These are phyloP conservation scores for Crotophaga sulcirostris DNA, from an alignment of 2,113 vertebrate species.

Conservation along the genomic window DNA sequence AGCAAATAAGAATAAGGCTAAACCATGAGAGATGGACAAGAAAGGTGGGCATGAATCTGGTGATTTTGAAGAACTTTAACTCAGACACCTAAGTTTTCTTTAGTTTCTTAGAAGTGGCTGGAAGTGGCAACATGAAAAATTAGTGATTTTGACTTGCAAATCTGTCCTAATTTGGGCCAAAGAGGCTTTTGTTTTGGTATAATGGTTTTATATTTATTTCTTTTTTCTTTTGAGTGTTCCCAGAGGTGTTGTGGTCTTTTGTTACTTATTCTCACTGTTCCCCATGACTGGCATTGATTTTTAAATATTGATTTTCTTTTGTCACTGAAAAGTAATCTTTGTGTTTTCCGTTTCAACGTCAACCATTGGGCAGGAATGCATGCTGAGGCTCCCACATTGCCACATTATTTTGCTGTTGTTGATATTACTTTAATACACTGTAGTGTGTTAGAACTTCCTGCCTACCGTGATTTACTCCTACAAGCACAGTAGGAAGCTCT, in stretches of 20 bases:
- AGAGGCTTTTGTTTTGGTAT: not conserved
- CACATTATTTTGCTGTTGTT: constrained; percentile 51
- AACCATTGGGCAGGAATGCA: constrained; percentile 22
- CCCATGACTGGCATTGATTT: constrained; percentile 37
- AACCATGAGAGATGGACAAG: not conserved
- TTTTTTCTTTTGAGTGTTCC: constrained; percentile 8
- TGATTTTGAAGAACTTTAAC: not conserved
- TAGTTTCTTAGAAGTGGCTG: not conserved
- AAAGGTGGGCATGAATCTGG: not conserved
- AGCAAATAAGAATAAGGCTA: not conserved
- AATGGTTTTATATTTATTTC: not conserved
- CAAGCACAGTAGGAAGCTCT: constrained; percentile 40
- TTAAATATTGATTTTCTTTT: constrained; percentile 51
- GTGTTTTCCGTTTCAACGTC: constrained; percentile 38
- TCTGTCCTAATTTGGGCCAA: not conserved
- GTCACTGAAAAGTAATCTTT: constrained; percentile 41
- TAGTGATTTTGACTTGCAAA: not conserved
- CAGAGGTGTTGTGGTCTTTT: not conserved
- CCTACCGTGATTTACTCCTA: constrained; percentile 42
- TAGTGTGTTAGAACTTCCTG: constrained; percentile 36
- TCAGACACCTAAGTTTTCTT: not conserved
- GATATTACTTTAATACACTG: constrained; percentile 32
- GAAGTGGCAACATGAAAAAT: not conserved
- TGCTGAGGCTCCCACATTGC: not conserved
- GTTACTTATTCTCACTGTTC: constrained; percentile 7